Evolutionary conservation across 2,797 vertebrate species (phyloP), one percentile per base, ranked within the genome.

Genomic region (Oreochromis mossambicus): DNA sequence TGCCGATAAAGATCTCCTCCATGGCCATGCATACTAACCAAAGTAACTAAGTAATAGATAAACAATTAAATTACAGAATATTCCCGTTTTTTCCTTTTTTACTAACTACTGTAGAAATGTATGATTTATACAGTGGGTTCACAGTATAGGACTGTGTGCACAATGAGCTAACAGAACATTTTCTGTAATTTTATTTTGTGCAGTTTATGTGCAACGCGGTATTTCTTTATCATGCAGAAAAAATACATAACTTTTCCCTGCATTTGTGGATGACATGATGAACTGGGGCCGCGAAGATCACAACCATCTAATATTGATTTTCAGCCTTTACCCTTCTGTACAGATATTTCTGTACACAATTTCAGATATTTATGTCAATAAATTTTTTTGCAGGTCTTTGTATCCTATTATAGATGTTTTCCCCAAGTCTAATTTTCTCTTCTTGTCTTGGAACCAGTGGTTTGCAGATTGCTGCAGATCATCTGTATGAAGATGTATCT

Each of bases 251-350:
- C 32, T 5, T 63, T 63, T 0, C 4, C 32, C 32, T 63, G 58
- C 17, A 63, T 63, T n/a, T 63, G 32, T 36, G 10, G 32, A 63
- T 36, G 32, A 17, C 32, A 36, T 0, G 32, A 63, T 63, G 58
- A 63, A 2, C 56, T 61, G 17, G 32, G 56, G 56, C 56, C 0
- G 17, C 9, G 2, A 63, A 63, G 58, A 63, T 63, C 58, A 36
- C 32, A n/a, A 36, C 58, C 58, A 63, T 63, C 58, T n/a, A 63
- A 63, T 36, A 36, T 36, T 63, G 58, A 63, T 36, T 63, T 63
- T 7, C 56, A 63, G 58, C 4, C 4, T 63, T 63, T 63, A 63
- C 32, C 58, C 32, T 32, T 58, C 17, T 32, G 55, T 58, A 6
- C 55, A 58, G 8, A 58, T 58, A 58, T 58, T 32, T 17, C 55